Conservation (phyloP, 2,797 vertebrate genomes). For the Trachurus trachurus region DNA sequence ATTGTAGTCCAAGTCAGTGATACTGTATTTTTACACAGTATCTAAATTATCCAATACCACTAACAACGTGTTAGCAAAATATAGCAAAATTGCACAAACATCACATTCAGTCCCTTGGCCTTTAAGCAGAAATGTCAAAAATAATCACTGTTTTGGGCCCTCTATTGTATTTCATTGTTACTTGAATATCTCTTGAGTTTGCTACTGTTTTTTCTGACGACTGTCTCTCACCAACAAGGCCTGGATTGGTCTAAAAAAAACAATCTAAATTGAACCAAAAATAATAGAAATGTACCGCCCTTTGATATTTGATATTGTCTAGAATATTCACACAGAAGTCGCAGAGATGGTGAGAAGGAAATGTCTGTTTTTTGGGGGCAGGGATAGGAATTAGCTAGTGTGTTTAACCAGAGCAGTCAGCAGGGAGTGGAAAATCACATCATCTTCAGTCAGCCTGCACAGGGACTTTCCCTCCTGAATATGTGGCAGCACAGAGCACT, state of each 20-base stretch:
- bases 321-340: neutral
- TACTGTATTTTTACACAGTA: neutral
- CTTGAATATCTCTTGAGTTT: neutral
- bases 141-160: neutral
- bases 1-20: neutral
- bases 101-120: neutral
- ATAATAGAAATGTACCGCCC: neutral
- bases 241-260: no score
- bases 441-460: slow-evolving; percentile 68
- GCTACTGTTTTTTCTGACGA: neutral
- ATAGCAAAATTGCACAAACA: neutral
- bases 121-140: neutral
- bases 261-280: no score
- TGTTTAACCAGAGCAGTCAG: slow-evolving; percentile 66
- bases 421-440: slow-evolving; percentile 78
- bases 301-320: neutral
- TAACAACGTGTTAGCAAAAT: neutral
- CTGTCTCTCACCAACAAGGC: no score
- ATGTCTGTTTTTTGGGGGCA: slow-evolving; percentile 4
- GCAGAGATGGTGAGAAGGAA: slow-evolving; percentile 15
- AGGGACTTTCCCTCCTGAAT: slow-evolving; percentile 81
- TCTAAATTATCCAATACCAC: neutral
- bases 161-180: neutral
- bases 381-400: slow-evolving; percentile 36
- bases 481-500: slow-evolving; percentile 70